These are phyloP conservation scores for Phoebastria nigripes DNA, from an alignment of 2,797 vertebrate genomes.

Conservation along the genomic window DNA sequence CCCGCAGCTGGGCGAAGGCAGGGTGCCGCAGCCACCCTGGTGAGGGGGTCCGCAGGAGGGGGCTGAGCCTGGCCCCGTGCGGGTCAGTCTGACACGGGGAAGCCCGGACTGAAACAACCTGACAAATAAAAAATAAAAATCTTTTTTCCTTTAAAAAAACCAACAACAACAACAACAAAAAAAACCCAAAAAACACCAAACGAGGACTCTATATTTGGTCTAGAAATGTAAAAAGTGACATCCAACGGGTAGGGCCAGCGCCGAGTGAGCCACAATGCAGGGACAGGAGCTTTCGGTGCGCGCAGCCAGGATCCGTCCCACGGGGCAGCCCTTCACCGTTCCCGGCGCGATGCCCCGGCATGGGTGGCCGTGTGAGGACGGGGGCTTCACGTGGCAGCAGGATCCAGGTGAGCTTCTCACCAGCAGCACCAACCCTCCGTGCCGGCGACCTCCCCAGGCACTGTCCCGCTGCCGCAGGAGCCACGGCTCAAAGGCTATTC, in stretches of 20 bases:
- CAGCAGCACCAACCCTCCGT: background rate
- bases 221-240: constrained; percentile 66
- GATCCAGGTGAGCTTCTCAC: background rate
- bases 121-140: constrained; percentile 21
- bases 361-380: background rate
- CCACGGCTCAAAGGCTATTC: fast-evolving
- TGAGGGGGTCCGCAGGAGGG: background rate
- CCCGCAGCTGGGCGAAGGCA: background rate
- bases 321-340: background rate
- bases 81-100: background rate
- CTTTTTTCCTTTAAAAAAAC: background rate
- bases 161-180: background rate
- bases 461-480: background rate
- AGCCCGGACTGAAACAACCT: background rate
- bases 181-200: background rate
- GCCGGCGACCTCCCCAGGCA: background rate
- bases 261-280: background rate
- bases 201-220: constrained; percentile 65
- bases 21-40: background rate
- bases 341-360: background rate
- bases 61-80: background rate
- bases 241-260: background rate
- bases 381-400: background rate
- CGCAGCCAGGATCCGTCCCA: background rate
- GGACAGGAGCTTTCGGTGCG: background rate